Evolutionary conservation across 2,113 vertebrate genomes (phyloP), one percentile per base, ranked within the genome.

Genomic region (Oncorhynchus nerka): DNA sequence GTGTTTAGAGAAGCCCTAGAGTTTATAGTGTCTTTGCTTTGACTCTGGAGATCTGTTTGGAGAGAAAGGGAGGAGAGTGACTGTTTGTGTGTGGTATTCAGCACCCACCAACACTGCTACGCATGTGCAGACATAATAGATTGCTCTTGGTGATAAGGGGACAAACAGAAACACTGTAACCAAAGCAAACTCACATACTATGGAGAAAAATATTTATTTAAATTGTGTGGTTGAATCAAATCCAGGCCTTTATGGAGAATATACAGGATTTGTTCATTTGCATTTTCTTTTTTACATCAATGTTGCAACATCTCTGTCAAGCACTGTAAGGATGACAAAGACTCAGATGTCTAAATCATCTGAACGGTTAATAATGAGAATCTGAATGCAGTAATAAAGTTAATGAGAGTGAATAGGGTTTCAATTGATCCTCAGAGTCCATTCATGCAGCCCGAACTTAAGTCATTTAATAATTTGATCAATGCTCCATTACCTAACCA

Each of bases 1-100:
- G 72, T 84, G 82, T 84, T 85, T 68, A 67, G 68, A 86, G 78
- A 80, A 76, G 51, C 28, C 34, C 28, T 83, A 70, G 67, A 49
- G 30, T 80, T 74, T 71, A 45, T 76, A 62, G 59, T 51, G 51
- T 78, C 68, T 78, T 76, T 78, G 71, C 71, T 79, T 69, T 81
- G 64, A 75, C 24, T 71, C 71, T 68, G 34, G 13, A 51, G 78
- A 55, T 55, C 68, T 75, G 75, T 64, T 76, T 62, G 57, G 75
- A 75, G n/a, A 71, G 66, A 51, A 57, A 49, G 8, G 24, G 70
- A 75, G 20, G 51, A 67, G 39, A 20, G 59, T n/a, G 49, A 22
- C 68, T 45, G 70, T 76, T 26, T 62, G 45, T 64, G 34, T 34
- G 39, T 28, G 70, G 32, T 6, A 66, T 64, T 71, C 32, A 48